Percentiles rank a stretch among this genome's conserved stretches.
Evolutionary conservation across 2,797 vertebrate genomes (phyloP).

Genomic region (Chelonia mydas): DNA sequence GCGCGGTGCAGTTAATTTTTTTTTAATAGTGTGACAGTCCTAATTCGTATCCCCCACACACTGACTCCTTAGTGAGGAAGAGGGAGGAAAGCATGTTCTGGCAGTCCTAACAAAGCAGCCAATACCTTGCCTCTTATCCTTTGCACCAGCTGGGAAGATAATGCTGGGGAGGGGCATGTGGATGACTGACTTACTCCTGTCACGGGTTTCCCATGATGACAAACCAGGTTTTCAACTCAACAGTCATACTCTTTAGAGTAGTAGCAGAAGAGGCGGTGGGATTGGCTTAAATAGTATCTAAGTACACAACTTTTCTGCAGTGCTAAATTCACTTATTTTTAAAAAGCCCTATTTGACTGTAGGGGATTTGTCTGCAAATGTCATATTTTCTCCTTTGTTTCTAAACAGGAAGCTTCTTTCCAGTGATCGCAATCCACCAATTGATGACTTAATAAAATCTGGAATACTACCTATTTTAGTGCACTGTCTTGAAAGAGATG

Average conservation of each 20-base stretch:
- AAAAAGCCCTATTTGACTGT: not conserved
- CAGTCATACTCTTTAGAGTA: not conserved
- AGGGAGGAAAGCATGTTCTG: not conserved
- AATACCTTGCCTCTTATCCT: not conserved
- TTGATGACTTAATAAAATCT: slow-evolving; percentile 98
- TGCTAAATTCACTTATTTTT: not conserved
- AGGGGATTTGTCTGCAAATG: not conserved
- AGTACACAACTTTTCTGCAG: not conserved
- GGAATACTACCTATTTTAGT: slow-evolving; percentile 99
- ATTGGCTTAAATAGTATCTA: not conserved
- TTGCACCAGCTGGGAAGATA: not conserved
- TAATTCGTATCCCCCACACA: not conserved
- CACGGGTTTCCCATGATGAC: not conserved
- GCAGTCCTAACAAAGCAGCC: not conserved
- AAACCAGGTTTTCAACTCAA: not conserved
- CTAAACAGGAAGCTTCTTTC: slow-evolving; percentile 93
- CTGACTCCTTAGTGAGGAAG: not conserved
- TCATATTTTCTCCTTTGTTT: not conserved
- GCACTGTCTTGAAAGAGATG: slow-evolving; percentile 98
- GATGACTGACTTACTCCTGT: not conserved
- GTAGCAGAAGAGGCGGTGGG: not conserved
- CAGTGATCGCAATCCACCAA: slow-evolving; percentile 98
- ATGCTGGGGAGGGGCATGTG: not conserved
- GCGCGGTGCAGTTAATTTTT: no score
- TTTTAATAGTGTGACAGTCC: no score